These are phyloP conservation scores for Paracentrotus lividus DNA, from an alignment of 53 echinoderm and acorn worm species.

Conservation along the genomic window DNA sequence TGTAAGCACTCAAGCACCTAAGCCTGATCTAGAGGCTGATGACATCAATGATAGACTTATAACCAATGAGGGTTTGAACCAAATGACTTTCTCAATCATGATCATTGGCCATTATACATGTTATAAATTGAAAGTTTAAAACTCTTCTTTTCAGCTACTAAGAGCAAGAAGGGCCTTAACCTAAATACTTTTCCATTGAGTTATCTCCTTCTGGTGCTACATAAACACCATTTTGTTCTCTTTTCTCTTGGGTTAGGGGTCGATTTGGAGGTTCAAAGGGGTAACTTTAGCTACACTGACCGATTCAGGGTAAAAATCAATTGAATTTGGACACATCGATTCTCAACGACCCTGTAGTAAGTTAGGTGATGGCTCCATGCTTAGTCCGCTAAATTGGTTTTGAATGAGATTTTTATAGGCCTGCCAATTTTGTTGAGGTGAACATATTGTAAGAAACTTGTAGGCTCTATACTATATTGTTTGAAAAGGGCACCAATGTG, in stretches of 20 bases:
- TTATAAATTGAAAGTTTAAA: not conserved
- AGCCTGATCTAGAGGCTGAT: not conserved
- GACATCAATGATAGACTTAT: not conserved
- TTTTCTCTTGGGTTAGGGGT: not conserved
- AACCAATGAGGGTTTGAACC: not conserved
- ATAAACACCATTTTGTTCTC: not conserved
- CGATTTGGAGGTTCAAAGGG: not conserved
- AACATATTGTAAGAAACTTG: slow-evolving; percentile 9
- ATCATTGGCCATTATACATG: not conserved
- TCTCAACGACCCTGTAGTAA: not conserved
- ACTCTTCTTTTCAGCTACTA: not conserved
- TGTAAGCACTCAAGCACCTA: not conserved
- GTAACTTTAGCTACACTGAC: not conserved
- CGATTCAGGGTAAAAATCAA: slow-evolving; percentile 7
- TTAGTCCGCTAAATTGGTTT: slow-evolving; percentile 57
- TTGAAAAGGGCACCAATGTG: not conserved
- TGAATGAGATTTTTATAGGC: slow-evolving; percentile 66
- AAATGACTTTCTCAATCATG: not conserved
- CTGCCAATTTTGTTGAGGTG: slow-evolving; percentile 32
- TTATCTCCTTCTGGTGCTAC: no score
- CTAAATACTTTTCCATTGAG: no score
- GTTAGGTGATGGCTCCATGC: not conserved
- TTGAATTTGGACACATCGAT: slow-evolving; percentile 36
- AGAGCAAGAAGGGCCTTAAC: no score
- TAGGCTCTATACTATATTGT: slow-evolving; percentile 14